A percentile compares a stretch with the other conserved stretches of the same genome.
phyloP scores from a whole-genome alignment of 2,888 invertebrate species.

The Schrankia costaestrigalis region DNA sequence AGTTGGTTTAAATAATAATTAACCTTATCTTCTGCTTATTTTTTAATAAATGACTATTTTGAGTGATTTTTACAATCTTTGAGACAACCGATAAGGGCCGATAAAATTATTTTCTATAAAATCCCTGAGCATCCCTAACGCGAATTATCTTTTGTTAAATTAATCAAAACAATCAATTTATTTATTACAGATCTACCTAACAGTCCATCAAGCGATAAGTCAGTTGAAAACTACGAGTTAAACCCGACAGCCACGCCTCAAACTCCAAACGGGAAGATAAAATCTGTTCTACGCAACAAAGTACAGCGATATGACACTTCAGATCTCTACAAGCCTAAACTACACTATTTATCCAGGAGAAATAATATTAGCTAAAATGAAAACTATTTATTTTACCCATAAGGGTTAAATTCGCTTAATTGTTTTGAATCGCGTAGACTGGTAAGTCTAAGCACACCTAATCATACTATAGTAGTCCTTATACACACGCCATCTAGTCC shows the following conservation, averaged over 20 bases:
- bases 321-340: constrained; percentile 69
- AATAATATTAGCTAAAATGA: constrained; percentile 60
- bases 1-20: no score
- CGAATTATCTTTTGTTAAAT: no score
- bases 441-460: no score
- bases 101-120: no score
- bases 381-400: not conserved
- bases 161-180: no score
- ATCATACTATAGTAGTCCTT: no score
- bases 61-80: no score
- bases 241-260: constrained; percentile 35
- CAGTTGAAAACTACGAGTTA: constrained; percentile 71
- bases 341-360: constrained; percentile 65
- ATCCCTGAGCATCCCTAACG: no score
- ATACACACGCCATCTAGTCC: no score
- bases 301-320: constrained; percentile 68
- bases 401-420: not conserved
- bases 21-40: no score
- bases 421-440: not conserved
- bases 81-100: no score
- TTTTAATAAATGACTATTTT: no score
- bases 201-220: constrained; percentile 75
- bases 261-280: constrained; percentile 56
- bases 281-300: constrained; percentile 41
- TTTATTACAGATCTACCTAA: constrained; percentile 55